Evolutionary conservation across 2,888 invertebrate genomes (phyloP).

Genomic region (Vannuccia rotundouncinata): DNA sequence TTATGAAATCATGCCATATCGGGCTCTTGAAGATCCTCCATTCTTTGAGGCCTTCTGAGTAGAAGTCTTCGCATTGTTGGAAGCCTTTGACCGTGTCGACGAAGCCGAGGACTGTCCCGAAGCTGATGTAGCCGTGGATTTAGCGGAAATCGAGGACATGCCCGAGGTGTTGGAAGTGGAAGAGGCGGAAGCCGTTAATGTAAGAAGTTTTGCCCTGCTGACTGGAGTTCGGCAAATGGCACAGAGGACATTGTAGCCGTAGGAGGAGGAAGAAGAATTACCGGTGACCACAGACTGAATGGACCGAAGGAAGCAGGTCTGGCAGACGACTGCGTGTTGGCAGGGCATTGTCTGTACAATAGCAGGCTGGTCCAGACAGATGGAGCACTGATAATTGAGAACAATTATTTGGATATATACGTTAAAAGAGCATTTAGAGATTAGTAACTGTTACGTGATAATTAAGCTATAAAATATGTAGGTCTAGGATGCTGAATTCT

Average conservation of each 20-base stretch:
- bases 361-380: constrained; percentile 22
- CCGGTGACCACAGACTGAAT: constrained; percentile 19
- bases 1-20: neutral
- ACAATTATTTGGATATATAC: too few species aligned
- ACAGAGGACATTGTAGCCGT: constrained; percentile 2
- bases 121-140: neutral
- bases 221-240: constrained; percentile 9
- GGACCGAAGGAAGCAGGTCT: constrained; percentile 13
- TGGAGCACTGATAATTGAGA: too few species aligned
- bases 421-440: too few species aligned
- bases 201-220: neutral
- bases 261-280: neutral
- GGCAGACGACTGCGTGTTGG: constrained; percentile 17
- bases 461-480: too few species aligned
- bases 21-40: neutral
- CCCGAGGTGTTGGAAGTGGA: neutral
- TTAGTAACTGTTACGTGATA: too few species aligned
- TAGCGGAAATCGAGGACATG: neutral
- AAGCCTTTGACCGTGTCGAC: neutral
- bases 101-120: neutral
- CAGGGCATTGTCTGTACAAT: neutral
- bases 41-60: neutral
- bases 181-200: neutral
- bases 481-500: too few species aligned
- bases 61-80: neutral